phyloP scores from a whole-genome alignment of 2,113 vertebrate species.

The Xiphophorus hellerii region DNA sequence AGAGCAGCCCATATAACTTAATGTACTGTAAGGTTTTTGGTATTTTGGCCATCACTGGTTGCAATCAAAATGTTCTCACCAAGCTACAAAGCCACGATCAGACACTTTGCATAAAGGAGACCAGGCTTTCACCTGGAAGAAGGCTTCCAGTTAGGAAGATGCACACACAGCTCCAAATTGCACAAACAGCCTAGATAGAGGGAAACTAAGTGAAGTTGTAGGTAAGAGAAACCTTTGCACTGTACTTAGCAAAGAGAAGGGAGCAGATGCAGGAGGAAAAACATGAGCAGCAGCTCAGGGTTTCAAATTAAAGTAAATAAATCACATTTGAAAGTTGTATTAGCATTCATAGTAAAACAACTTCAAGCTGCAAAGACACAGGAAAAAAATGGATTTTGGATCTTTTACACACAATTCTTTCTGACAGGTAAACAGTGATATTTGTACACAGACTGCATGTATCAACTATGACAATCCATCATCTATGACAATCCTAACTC shows the following conservation, averaged over 20 bases:
- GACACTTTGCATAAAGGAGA: neutral
- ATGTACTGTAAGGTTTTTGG: too few relatives aligned
- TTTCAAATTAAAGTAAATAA: neutral
- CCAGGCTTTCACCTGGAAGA: too few relatives aligned
- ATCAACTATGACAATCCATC: neutral
- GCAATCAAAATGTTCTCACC: too few relatives aligned
- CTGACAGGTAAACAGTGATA: neutral
- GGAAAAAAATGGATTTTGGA: too few relatives aligned
- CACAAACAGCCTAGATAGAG: neutral
- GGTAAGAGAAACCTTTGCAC: neutral
- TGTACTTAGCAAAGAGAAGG: neutral
- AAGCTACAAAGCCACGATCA: too few relatives aligned
- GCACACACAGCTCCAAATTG: too few relatives aligned
- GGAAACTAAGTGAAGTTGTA: neutral
- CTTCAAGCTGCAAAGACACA: neutral
- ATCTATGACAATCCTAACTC: neutral
- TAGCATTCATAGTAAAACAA: neutral
- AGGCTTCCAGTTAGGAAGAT: too few relatives aligned
- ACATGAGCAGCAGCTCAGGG: neutral
- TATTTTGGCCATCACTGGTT: too few relatives aligned
- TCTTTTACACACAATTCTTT: neutral
- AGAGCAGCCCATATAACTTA: too few relatives aligned
- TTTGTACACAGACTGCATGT: neutral
- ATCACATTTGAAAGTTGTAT: too few relatives aligned
- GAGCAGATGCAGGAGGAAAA: neutral